A percentile compares a stretch with the other conserved stretches of the same genome.
Conservation (phyloP, 2,888 invertebrate species). For the Ecdyonurus torrentis region DNA sequence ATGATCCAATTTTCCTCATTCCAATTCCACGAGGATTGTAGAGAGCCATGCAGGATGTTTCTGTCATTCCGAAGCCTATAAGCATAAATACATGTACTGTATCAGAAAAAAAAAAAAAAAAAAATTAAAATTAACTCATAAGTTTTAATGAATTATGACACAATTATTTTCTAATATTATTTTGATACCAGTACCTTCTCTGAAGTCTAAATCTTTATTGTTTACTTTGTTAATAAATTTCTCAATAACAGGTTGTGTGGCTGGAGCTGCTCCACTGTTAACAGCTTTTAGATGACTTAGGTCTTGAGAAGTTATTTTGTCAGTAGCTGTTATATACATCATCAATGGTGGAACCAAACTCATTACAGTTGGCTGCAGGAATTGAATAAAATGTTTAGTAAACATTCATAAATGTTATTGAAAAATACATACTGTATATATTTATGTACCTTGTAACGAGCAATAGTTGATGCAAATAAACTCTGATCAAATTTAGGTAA, state of each 20-base stretch:
- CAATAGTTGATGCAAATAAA: constrained; percentile 46
- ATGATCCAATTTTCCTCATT: constrained; percentile 5
- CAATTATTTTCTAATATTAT: too few relatives aligned
- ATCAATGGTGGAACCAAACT: constrained; percentile 32
- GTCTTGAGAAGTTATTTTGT: constrained; percentile 18
- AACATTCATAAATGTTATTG: too few relatives aligned
- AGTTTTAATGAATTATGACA: too few relatives aligned
- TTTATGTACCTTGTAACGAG: constrained; percentile 31
- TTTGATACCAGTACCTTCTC: constrained; percentile 9
- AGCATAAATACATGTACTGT: too few relatives aligned
- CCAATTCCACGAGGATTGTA: background rate
- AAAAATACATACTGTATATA: too few relatives aligned
- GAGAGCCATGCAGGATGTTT: background rate
- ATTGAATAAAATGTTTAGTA: too few relatives aligned
- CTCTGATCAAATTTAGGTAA: constrained; percentile 55
- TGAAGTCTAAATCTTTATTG: constrained; percentile 3
- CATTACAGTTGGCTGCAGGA: constrained; percentile 17
- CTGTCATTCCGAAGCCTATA: constrained; percentile 8
- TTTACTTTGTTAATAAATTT: constrained; percentile 4
- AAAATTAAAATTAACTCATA: too few relatives aligned
- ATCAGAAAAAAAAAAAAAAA: too few relatives aligned
- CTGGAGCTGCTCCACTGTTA: constrained; percentile 10
- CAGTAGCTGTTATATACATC: constrained; percentile 29
- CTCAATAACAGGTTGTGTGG: constrained; percentile 7
- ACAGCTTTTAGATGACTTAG: constrained; percentile 1